Base-by-base conservation (phyloP, 2,113 vertebrate genomes). In the Diadophis punctatus region DNA sequence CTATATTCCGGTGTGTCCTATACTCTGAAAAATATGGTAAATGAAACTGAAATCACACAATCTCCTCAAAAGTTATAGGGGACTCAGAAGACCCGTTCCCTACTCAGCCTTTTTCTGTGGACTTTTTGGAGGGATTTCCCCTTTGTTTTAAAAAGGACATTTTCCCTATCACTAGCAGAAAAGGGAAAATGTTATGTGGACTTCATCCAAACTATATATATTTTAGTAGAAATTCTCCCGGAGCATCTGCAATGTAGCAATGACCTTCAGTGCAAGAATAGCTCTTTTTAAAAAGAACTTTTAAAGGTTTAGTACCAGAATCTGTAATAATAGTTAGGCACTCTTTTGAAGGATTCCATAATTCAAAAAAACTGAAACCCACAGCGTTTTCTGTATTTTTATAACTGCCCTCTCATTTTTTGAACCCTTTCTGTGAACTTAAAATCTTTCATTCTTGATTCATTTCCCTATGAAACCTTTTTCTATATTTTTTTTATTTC, bases 401-500 rank as follows among this genome's bases (percentile, higher is more conserved):
- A 53, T n/a, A 25, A 87, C 6, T 46, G 9, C 0, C 0, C 85
- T 49, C 56, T 89, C 56, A 90, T 56, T 55, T 95, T 93, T 93
- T 87, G 94, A 91, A 94, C n/a, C 0, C 52, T 55, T 91, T 52
- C 88, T 92, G 25, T 92, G 95, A 92, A 63, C 95, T 95, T 96
- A 16, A n/a, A n/a, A 68, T 96, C 48, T 48, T 95, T 56, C 34
- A 90, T 93, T 95, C 95, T 96, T 95, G 89, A 48, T 18, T 25
- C 48, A 86, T 85, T 56, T 74, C 63, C 84, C 92, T 87, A 89
- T 63, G 87, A 74, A 63, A 90, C 55, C 92, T 20, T 22, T 93
- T 94, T 80, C 85, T 87, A 16, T n/a, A 60, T 89, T 91, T 88
- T 89, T 91, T 91, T 22, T 2, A 11, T 18, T 91, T 91, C 5